Base-by-base conservation (phyloP, 2,113 vertebrate species). In the Sus scrofa region DNA sequence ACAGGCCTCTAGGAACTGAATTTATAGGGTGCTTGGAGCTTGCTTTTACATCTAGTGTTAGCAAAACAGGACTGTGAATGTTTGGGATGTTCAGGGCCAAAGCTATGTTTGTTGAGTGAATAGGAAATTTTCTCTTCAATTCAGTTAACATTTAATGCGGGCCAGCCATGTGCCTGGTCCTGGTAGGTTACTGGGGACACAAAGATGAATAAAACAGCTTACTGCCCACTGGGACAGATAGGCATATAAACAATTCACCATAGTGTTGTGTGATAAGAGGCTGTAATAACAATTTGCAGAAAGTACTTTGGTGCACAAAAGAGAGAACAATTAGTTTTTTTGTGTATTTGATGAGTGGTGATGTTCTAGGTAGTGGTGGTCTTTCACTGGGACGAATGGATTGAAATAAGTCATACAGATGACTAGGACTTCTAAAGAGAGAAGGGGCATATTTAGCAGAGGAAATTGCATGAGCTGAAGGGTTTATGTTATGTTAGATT, bases 161-260 rank as follows among this genome's bases (percentile, higher is more conserved):
- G 89, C 83, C 88, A 94, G 83, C 93, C 58, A 27, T 91, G 93
- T 91, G 95, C 97, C 94, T 96, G 96, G 93, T 94, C 58, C 78
- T 96, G 71, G 87, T 92, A 98, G 92, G 79, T 97, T 97, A 79
- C 96, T 91, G 50, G n/a, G 58, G 62, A 94, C 56, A 96, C 79
- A 95, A 93, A 96, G 96, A 94, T 92, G 92, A 97, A 97, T 95
- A 67, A 90, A 94, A 86, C 67, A 94, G 81, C 34, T 87, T 82
- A 62, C 19, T 86, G 71, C 73, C 24, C 58, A 62, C 84, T 87
- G 85, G 74, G 85, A 78, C 84, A 92, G 68, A 70, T 58, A 89
- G 52, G 58, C 89, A 9, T 84, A 19, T 84, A 79, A 83, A 96
- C 92, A 94, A 34, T 95, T 89, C 85, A 71, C 58, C 27, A 30